Evolutionary conservation across 2,888 invertebrate species (phyloP), one percentile per base, ranked within the genome.

Genomic region (Ernsta delagoae): DNA sequence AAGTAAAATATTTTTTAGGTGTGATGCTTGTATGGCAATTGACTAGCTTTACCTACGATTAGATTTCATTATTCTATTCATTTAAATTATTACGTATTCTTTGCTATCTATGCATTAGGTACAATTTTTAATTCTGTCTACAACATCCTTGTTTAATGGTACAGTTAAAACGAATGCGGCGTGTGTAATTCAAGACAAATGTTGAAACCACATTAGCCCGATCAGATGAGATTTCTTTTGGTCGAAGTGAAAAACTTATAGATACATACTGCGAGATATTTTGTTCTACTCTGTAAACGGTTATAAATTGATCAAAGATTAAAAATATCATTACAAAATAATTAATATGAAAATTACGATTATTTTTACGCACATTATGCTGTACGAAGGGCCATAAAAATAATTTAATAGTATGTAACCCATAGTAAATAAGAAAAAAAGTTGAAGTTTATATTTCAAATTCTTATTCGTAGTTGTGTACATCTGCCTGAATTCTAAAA

Each of bases 181-280:
- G 48, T 71, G 65, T 74, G 69, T 74, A 72, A 69, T 73, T 70
- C 70, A 73, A 74, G 73, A 71, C 71, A 73, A 73, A 75, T 75
- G 73, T 72, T 73, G 72, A 70, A 74, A 75, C 71, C 70, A 71
- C 73, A 73, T 71, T 62, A 71, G 70, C 64, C 70, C 72, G 71
- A 72, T 72, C 71, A 64, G 66, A 71, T 68, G 61, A 59, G 54
- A 63, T 72, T 34, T 64, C 53, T 56, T 39, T 53, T 70, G 73
- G 73, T 61, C 6, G 67, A 74, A 74, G 71, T 53, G 1, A 73
- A 11, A 70, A 65, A 53, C 59, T 65, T 39, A 4, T 31, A 31
- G 3, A 0, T 31, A 31, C 31, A 31, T 50, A 24, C 41, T 31
- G 54, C 24, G 43, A 50, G n/a, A 50, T 50, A 53, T 53, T 16